Base-by-base conservation (phyloP, 2,113 vertebrate genomes). In the Oryzias woworae region DNA sequence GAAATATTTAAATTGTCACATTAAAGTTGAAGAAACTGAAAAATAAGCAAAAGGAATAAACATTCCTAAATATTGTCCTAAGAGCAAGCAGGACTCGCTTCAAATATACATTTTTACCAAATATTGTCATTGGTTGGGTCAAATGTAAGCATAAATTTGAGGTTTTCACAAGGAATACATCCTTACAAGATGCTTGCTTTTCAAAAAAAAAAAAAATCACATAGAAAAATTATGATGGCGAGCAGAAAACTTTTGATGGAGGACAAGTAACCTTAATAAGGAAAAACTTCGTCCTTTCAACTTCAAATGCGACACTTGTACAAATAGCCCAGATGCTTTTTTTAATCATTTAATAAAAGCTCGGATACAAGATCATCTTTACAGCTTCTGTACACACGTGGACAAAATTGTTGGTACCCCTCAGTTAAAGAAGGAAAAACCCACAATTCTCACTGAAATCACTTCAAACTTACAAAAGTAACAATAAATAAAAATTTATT, bases 271-370 rank as follows among this genome's bases (percentile, higher is more conserved):
- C 24, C 24, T 18, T 12, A 54, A 14, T 69, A 53, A 65, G 62
- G 17, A 55, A 75, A 63, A 62, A 55, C 48, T 26, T 58, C 26
- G 22, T 26, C 22, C 14, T 65, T 69, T 45, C 5, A 20, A 60
- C 24, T 59, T 44, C 6, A 54, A 62, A 53, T 47, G 62, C 20
- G 49, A 31, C 51, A 53, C n/a, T 18, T 36, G 74, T 55, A 67
- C 47, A 76, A 76, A 77, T 17, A 62, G 71, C 20, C 65, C 51
- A 57, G 64, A 66, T 55, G 44, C 78, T 77, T 76, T 20, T 78
- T 85, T 78, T 50, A 89, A 73, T 75, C 58, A 69, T 87, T 89
- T 83, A 88, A 88, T 89, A 85, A 83, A 89, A 85, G 73, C 78
- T 73, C 65, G 55, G 41, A 73, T 86, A 85, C 64, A 84, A 83